Percentiles rank a stretch among this genome's conserved stretches.
phyloP scores from a whole-genome alignment of 2,888 invertebrate species.

The Athetis lepigone region DNA sequence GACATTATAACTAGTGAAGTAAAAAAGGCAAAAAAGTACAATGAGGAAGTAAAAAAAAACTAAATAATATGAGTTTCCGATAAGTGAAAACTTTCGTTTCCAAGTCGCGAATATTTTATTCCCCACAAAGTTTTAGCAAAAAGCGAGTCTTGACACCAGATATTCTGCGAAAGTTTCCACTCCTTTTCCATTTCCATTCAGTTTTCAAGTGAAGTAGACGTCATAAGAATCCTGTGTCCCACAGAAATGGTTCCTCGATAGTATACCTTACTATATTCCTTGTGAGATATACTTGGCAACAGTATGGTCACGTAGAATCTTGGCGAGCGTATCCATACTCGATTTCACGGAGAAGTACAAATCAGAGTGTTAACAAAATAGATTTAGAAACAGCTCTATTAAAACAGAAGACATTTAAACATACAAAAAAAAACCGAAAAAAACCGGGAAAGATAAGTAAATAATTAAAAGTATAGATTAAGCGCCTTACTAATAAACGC shows the following conservation, averaged over 20 bases:
- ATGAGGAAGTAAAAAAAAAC: slow-evolving; percentile 2
- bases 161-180: slow-evolving; percentile 38
- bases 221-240: slow-evolving; percentile 54
- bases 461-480: too few species aligned
- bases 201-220: slow-evolving; percentile 51
- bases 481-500: too few species aligned
- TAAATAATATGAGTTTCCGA: slow-evolving; percentile 18
- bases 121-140: slow-evolving; percentile 36
- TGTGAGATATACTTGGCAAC: slow-evolving; percentile 29
- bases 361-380: slow-evolving; percentile 1
- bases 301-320: slow-evolving; percentile 63
- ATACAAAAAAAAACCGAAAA: too few species aligned
- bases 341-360: slow-evolving; percentile 4
- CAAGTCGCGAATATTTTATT: slow-evolving; percentile 34
- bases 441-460: too few species aligned
- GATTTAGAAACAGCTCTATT: too few species aligned
- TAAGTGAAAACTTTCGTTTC: slow-evolving; percentile 25
- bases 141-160: slow-evolving; percentile 43
- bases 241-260: slow-evolving; percentile 45
- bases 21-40: neutral
- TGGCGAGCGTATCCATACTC: slow-evolving; percentile 46
- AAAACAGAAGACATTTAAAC: too few species aligned
- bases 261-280: slow-evolving; percentile 43
- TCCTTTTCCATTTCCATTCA: slow-evolving; percentile 44
- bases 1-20: neutral